These are phyloP conservation scores for Shargacucullia verbasci DNA, from an alignment of 2,888 invertebrate species.

Conservation along the genomic window DNA sequence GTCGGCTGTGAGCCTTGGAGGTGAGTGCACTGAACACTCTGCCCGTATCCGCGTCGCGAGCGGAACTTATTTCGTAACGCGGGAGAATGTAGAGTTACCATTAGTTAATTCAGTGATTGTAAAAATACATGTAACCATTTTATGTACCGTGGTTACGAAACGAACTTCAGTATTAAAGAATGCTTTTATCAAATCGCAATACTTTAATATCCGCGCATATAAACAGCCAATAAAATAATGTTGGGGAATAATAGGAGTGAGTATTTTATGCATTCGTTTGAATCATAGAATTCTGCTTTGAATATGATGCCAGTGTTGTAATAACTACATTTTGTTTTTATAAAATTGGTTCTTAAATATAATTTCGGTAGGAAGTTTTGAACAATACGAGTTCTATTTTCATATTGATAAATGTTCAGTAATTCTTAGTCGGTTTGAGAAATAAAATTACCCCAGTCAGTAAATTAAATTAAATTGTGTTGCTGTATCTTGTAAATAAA, in stretches of 20 bases:
- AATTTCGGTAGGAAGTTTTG: neutral
- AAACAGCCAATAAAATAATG: conserved; percentile 18
- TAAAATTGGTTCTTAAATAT: neutral
- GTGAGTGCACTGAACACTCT: conserved; percentile 67
- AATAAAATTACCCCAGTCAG: conserved; percentile 61
- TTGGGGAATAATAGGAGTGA: conserved; percentile 32
- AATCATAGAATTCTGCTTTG: neutral
- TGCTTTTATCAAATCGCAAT: conserved; percentile 6
- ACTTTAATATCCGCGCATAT: conserved; percentile 6
- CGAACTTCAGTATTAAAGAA: conserved; percentile 6
- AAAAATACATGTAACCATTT: conserved; percentile 10
- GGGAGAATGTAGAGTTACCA: conserved; percentile 41
- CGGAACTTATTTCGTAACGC: conserved; percentile 82
- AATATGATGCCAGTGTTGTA: neutral
- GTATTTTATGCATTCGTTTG: conserved; percentile 22
- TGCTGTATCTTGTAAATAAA: conserved; percentile 76
- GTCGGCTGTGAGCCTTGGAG: conserved; percentile 81
- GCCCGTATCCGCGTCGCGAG: conserved; percentile 59
- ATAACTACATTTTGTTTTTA: neutral
- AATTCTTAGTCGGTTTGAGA: conserved; percentile 35
- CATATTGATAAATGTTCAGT: conserved; percentile 40
- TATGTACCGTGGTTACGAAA: conserved; percentile 8
- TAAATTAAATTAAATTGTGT: conserved; percentile 72
- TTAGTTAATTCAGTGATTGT: conserved; percentile 42
- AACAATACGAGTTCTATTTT: conserved; percentile 14